Evolutionary conservation across 2,888 invertebrate species (phyloP).

Genomic region (Drosophila ezoana): DNA sequence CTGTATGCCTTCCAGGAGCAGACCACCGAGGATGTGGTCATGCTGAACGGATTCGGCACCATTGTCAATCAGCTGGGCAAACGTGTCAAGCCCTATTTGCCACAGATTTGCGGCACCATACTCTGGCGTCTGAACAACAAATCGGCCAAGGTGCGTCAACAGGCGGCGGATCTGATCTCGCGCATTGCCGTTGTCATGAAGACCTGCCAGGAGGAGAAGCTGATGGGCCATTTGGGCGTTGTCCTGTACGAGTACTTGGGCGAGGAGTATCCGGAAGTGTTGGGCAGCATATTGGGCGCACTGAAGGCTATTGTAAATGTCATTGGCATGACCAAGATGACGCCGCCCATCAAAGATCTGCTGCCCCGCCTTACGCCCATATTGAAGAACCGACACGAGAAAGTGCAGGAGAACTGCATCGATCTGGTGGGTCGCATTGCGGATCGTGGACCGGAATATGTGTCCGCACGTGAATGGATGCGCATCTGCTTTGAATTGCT

Average conservation of each 20-base stretch:
- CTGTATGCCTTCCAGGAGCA: conserved; percentile 99
- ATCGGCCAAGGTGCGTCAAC: conserved; percentile 99
- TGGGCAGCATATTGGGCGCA: conserved; percentile 99
- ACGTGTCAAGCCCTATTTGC: conserved; percentile 98
- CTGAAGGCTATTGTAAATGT: conserved; percentile 99
- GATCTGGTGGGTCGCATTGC: conserved; percentile 99
- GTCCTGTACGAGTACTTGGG: conserved; percentile 99
- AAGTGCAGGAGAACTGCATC: conserved; percentile 99
- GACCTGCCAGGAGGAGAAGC: conserved; percentile 99
- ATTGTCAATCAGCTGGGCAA: conserved; percentile 99
- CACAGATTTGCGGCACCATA: conserved; percentile 99
- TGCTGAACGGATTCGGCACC: conserved; percentile 99
- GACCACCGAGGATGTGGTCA: conserved; percentile 99
- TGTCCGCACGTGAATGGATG: conserved; percentile 99
- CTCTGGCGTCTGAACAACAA: conserved; percentile 99
- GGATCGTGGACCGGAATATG: conserved; percentile 99
- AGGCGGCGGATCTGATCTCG: conserved; percentile 99
- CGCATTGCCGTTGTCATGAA: conserved; percentile 99
- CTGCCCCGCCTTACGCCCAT: conserved; percentile 98
- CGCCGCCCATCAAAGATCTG: conserved; percentile 99
- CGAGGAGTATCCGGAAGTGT: conserved; percentile 99
- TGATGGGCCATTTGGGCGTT: conserved; percentile 99
- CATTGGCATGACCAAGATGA: conserved; percentile 99
- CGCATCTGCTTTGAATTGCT: conserved; percentile 99
- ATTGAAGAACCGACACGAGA: conserved; percentile 97